A percentile compares a stretch with the other conserved stretches of the same genome.
These are phyloP conservation scores for Cynopterus sphinx DNA, from an alignment of 2,797 vertebrate genomes.

Conservation along the genomic window DNA sequence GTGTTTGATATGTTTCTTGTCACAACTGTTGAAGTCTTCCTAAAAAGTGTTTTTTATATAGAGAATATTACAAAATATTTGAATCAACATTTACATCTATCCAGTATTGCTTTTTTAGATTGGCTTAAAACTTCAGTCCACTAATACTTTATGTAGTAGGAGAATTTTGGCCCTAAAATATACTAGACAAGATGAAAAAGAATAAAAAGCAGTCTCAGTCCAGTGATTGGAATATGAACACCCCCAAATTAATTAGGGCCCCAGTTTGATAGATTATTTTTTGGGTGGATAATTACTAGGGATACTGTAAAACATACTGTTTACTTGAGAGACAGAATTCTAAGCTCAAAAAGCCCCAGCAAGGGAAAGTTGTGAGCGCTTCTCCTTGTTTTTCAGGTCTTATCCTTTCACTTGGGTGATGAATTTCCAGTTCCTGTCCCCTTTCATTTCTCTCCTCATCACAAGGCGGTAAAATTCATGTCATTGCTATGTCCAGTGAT, in stretches of 20 bases:
- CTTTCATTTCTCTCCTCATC: accelerated
- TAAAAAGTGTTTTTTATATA: neutral
- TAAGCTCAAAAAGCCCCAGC: too few species aligned
- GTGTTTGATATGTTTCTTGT: neutral
- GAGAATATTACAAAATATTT: neutral
- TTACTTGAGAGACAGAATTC: neutral
- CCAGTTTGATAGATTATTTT: neutral
- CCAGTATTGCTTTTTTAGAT: neutral
- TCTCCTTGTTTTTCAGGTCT: accelerated
- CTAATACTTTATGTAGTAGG: neutral
- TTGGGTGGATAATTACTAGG: neutral
- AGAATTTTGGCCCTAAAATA: neutral
- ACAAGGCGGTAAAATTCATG: accelerated
- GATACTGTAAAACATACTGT: accelerated
- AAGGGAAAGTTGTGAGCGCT: neutral
- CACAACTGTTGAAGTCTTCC: neutral
- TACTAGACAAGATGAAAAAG: neutral
- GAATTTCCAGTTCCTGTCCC: accelerated
- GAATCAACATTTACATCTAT: neutral
- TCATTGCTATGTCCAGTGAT: accelerated
- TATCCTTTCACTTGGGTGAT: neutral
- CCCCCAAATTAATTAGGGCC: neutral
- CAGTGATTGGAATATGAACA: neutral
- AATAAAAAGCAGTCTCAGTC: neutral
- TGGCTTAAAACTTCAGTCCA: neutral